Evolutionary conservation across 2,113 vertebrate genomes (phyloP), one percentile per base, ranked within the genome.

Genomic region (Aleadryas rufinucha): DNA sequence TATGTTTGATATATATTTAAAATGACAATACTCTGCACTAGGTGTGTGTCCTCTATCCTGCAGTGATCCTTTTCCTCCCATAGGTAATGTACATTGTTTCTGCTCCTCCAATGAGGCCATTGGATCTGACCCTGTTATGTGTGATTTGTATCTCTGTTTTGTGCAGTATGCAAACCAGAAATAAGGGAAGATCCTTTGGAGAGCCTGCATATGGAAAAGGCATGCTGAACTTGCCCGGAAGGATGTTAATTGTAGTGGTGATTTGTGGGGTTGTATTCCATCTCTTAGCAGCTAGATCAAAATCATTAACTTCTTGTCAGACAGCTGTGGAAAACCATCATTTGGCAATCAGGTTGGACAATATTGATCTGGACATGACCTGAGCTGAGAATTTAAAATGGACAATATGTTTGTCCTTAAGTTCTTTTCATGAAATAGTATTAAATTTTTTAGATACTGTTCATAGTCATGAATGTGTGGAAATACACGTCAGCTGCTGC

Each of bases 401-500:
- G 23, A 30, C 59, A 45, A 26, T 82, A 54, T 85, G 28, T 64
- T 69, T 82, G 39, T 77, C 39, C 47, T 69, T 53, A 57, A 37
- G 3, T 65, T 47, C 39, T 27, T 74, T 49, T 44, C 2, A 19
- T 69, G 16, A 69, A 89, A 39, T 41, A 61, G 9, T 45, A 61
- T 56, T 57, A 77, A 7, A 12, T 63, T 77, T 96, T 82, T 84
- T 77, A 54, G 64, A 52, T 69, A 30, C 42, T 61, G 18, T 53
- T 82, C 41, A 10, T 52, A 52, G 23, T 84, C 78, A 68, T 86
- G 90, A 94, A 94, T 89, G 90, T 78, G 79, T 93, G 93, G 93
- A 97, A 96, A 81, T 95, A 45, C 56, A 84, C 6, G 8, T 94
- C 91, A 96, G 50, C 85, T 90, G 37, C 31, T 78, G 59, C 56